phyloP scores from a whole-genome alignment of 2,113 vertebrate genomes.

The Natator depressus region DNA sequence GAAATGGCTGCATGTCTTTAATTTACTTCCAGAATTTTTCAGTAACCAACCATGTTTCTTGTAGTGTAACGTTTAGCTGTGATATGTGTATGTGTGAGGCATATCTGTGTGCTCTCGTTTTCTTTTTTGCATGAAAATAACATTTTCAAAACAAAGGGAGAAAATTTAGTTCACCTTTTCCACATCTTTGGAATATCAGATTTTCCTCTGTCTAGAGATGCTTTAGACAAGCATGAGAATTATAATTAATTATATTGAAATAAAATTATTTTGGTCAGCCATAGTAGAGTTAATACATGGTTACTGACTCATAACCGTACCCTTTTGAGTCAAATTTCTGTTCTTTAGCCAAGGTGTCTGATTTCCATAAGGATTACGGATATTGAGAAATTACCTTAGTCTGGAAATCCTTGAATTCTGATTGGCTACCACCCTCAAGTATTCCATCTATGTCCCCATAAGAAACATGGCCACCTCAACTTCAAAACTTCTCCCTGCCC shows the following conservation, averaged over 20 bases:
- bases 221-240: background rate
- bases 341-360: background rate
- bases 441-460: background rate
- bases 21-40: background rate
- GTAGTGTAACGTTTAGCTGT: no score
- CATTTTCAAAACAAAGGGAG: background rate
- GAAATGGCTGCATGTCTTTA: background rate
- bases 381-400: background rate
- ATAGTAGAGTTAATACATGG: background rate
- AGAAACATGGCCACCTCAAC: background rate
- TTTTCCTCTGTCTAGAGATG: background rate
- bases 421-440: background rate
- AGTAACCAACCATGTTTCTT: no score
- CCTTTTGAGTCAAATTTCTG: background rate
- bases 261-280: background rate
- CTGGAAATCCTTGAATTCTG: background rate
- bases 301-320: background rate
- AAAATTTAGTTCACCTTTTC: background rate
- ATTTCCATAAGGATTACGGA: background rate
- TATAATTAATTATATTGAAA: background rate
- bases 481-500: background rate
- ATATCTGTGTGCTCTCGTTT: background rate
- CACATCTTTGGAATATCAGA: background rate
- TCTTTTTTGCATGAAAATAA: background rate
- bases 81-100: background rate